Base-by-base conservation (phyloP, 2,888 invertebrate genomes). In the Eupeodes luniger region DNA sequence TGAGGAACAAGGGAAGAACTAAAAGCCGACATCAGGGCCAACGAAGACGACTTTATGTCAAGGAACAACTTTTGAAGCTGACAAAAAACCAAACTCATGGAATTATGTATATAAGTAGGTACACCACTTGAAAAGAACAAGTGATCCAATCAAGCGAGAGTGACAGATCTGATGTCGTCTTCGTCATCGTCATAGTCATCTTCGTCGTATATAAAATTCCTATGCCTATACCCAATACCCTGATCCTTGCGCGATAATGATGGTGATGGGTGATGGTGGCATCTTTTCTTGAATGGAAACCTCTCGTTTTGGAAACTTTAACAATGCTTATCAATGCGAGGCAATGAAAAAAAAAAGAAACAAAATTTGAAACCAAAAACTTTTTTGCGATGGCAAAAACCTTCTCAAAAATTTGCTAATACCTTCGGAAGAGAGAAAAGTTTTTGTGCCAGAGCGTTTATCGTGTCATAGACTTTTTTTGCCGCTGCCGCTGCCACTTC, bases 61-160 rank as follows among this genome's bases (percentile, higher is more conserved):
- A 66, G 14, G 80, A 74, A 51, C 6, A 87, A 87, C 80, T 88
- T 88, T 85, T 77, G 57, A 81, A 81, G 88, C 81, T 59, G 84
- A 64, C 67, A 75, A 78, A 83, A 53, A 44, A 78, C 36, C 47
- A 55, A 57, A 5, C 59, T 34, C 4, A 14, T 9, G 19, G 72
- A 72, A 72, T 59, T 66, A 70, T 67, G 67, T 70, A 72, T 40
- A 27, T 40, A 40, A 40, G 40, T 7, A 40, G 53, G 47, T 11
- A 67, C 72, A 57, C 19, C 81, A 77, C 87, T 76, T 76, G 57
- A 82, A 70, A 84, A 77, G 85, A 88, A 88, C 88, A 88, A 88
- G 88, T 88, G 85, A 88, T 85, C 88, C 85, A 88, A 88, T 88
- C 88, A 88, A 88, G 78, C 55, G 75, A 78, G 69, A 85, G 85